Base-by-base conservation (phyloP, 2,888 invertebrate genomes). In the Himalopsyche anomala region DNA sequence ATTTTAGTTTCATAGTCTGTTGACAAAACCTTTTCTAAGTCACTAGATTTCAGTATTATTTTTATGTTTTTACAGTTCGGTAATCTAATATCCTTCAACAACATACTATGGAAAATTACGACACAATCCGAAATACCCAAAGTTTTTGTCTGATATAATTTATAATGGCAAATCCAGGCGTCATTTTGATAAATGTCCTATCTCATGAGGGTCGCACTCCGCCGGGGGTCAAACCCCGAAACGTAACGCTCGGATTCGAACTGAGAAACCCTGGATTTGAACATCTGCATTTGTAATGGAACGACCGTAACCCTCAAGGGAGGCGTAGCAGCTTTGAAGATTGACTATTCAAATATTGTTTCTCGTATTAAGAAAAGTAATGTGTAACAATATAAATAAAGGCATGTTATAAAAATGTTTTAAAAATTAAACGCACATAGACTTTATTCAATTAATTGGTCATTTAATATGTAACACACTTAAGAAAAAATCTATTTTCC, bases 121-220 rank as follows among this genome's bases (percentile, higher is more conserved):
- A 62, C 62, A 62, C 28, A 62, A 62, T 62, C 62, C 62, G 62
- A 62, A 62, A 62, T 19, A 19, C 19, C 19, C 19, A 28, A 56
- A 56, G 62, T 62, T 62, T 62, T 62, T 62, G 62, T 62, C 62
- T 28, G 2, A 19, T 28, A 28, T 62, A 62, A 62, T 62, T 62
- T 62, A 62, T 62, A 62, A 62, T 28, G 11, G 62, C 62, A 62
- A 62, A 62, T 62, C 8, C 62, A 19, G 19, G 62, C 62, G 28
- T 62, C 62, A 28, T 62, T 62, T 62, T 62, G 62, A 62, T 62
- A 62, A 62, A 62, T 62, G 62, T 28, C 19, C n/a, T 28, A 62
- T 62, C 62, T 62, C 62, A 19, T 8, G 62, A 62, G 62, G 62
- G 62, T 62, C 62, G 62, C 19, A 62, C 9, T 19, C 62, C 62